These are phyloP conservation scores for Neoniphon sammara DNA, from an alignment of 2,797 vertebrate species.

Conservation along the genomic window DNA sequence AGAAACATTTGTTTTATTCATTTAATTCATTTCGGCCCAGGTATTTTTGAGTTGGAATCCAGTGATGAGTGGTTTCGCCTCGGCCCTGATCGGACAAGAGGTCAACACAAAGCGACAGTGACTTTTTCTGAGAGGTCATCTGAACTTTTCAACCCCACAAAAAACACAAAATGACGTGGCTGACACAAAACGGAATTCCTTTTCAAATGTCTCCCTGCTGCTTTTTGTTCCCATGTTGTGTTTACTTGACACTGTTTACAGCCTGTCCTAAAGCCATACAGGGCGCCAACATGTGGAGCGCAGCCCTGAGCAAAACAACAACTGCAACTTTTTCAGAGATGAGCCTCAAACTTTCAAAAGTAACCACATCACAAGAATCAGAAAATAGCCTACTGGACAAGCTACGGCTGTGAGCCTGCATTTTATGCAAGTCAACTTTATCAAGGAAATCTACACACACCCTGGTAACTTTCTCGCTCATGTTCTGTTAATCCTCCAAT, in stretches of 20 bases:
- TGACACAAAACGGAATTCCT: slow-evolving; percentile 84
- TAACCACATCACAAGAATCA: slow-evolving; percentile 43
- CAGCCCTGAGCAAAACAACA: slow-evolving; percentile 19
- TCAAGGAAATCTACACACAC: slow-evolving; percentile 63
- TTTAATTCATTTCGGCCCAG: neutral
- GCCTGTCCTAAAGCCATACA: slow-evolving; percentile 74
- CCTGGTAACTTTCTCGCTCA: slow-evolving; percentile 70
- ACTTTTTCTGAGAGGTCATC: slow-evolving; percentile 65
- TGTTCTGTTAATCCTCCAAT: slow-evolving; percentile 75
- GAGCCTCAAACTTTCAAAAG: slow-evolving; percentile 40
- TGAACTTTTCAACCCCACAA: slow-evolving; percentile 79
- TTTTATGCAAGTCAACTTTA: slow-evolving; percentile 52
- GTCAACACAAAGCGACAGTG: slow-evolving; percentile 76
- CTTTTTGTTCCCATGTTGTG: slow-evolving; percentile 78
- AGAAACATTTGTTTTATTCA: too few species aligned
- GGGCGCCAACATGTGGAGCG: slow-evolving; percentile 66
- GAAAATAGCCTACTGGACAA: neutral
- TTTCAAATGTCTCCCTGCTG: slow-evolving; percentile 68
- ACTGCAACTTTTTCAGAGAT: slow-evolving; percentile 45
- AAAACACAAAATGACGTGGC: slow-evolving; percentile 62
- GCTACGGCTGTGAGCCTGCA: slow-evolving; percentile 55
- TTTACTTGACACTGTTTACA: slow-evolving; percentile 82
- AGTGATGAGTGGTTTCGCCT: slow-evolving; percentile 23
- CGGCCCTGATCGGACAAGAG: slow-evolving; percentile 54
- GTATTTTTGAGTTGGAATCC: neutral